Base-by-base conservation (phyloP, 2,888 invertebrate species). In the Theodoxus fluviatilis region DNA sequence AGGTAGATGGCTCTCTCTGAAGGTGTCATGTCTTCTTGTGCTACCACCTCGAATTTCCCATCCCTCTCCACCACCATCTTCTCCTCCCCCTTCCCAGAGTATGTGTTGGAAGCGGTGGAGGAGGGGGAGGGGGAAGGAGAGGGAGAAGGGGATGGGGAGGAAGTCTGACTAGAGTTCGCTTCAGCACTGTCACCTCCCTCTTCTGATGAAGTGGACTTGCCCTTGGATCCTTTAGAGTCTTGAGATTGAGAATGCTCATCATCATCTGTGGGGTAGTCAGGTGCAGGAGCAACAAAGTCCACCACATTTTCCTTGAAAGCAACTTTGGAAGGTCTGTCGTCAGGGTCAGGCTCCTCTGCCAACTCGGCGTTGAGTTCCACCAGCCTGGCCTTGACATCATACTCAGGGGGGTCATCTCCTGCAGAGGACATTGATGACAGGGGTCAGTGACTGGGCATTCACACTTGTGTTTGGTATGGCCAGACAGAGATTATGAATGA, bases 361-460 rank as follows among this genome's bases (percentile, higher is more conserved):
- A 86, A 76, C 70, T 86, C 84, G 33, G 81, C 80, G 73, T 86
- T 86, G 31, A 85, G 76, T 61, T 80, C 78, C 68, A 81, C 80
- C n/a, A 86, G 74, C 43, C 84, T 72, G 47, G 82, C 85, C 52
- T 81, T 80, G 4, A 86, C 84, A 74, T 85, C 81, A 74, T 85
- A 85, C 66, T 83, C 84, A 38, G 85, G 85, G 0, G 84, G 83
- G 31, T 81, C 80, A 43, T 81, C 81, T 65, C n/a, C n/a, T n/a
- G n/a, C n/a, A n/a, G n/a, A n/a, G n/a, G n/a, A n/a, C n/a, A n/a
- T n/a, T n/a, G n/a, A n/a, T n/a, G n/a, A n/a, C n/a, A n/a, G n/a
- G n/a, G n/a, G n/a, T n/a, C n/a, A n/a, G n/a, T n/a, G n/a, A n/a
- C n/a, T n/a, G n/a, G n/a, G n/a, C n/a, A n/a, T n/a, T n/a, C n/a